Conservation (phyloP, 2,888 invertebrate genomes). For the Salticus scenicus region DNA sequence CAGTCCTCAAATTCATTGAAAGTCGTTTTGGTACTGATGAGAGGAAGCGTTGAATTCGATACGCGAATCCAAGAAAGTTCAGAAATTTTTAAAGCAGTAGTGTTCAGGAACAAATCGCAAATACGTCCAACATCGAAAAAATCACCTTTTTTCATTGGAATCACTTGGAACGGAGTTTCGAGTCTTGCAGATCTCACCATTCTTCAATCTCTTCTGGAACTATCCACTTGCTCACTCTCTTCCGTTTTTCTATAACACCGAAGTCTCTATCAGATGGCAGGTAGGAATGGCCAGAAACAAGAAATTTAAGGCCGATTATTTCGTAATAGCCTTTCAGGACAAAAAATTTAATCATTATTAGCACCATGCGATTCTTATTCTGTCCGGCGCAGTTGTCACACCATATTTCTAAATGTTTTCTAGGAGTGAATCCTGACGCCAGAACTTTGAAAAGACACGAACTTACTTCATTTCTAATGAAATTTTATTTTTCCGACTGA, state of each 20-base stretch:
- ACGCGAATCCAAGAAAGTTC: background rate
- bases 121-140: too few species aligned
- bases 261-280: background rate
- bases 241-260: background rate
- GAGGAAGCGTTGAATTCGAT: background rate
- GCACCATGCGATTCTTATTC: too few species aligned
- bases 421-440: too few species aligned
- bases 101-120: background rate
- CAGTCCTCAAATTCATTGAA: background rate
- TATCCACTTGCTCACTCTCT: background rate
- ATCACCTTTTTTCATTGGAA: background rate
- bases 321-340: background rate
- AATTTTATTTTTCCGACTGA: too few species aligned
- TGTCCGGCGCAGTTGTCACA: too few species aligned
- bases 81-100: background rate
- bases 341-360: too few species aligned
- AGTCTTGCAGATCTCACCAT: background rate
- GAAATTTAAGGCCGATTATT: background rate
- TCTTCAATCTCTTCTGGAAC: background rate
- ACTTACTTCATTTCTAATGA: too few species aligned
- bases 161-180: background rate
- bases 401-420: too few species aligned
- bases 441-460: too few species aligned
- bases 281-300: background rate
- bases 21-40: background rate